Percentiles rank a stretch among this genome's conserved stretches.
Conservation (phyloP, 2,888 invertebrate species). For the Ephialtes manifestator region DNA sequence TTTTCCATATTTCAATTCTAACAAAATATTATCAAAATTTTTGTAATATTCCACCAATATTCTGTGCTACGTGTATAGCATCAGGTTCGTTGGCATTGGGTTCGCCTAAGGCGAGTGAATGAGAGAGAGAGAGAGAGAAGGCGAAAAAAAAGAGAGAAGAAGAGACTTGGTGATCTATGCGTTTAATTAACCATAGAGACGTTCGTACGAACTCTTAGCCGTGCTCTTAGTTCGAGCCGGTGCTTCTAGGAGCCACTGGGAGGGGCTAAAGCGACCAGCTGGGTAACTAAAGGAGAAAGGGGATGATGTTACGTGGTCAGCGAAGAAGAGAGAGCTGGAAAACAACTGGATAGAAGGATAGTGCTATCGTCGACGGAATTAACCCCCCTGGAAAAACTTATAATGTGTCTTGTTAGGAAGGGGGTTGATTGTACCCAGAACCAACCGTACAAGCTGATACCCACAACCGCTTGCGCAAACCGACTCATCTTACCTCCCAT, state of each 20-base stretch:
- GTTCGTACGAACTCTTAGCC: conserved; percentile 83
- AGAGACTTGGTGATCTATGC: conserved; percentile 83
- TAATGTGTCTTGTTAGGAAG: conserved; percentile 82
- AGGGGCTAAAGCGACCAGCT: conserved; percentile 46
- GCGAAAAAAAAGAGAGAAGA: not conserved
- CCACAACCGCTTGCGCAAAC: conserved; percentile 44
- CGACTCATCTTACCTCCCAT: not conserved
- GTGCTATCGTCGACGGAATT: conserved; percentile 82
- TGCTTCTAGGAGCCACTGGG: conserved; percentile 72
- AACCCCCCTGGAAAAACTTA: conserved; percentile 84
- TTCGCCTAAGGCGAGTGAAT: not conserved
- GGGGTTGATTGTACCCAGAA: conserved; percentile 58
- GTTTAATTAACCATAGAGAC: conserved; percentile 86
- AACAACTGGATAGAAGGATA: conserved; percentile 45
- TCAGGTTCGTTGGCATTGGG: too few relatives aligned
- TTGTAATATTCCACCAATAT: too few relatives aligned
- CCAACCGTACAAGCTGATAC: conserved; percentile 61
- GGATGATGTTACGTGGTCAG: conserved; percentile 4
- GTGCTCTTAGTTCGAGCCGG: conserved; percentile 82
- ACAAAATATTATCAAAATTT: too few relatives aligned
- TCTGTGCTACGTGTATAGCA: too few relatives aligned
- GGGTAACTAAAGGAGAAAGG: conserved; percentile 56
- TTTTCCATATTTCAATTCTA: too few relatives aligned
- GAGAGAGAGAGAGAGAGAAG: not conserved
- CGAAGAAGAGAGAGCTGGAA: conserved; percentile 26